Conservation (phyloP, 2,888 invertebrate species). For the Pachymerium ferrugineum region DNA sequence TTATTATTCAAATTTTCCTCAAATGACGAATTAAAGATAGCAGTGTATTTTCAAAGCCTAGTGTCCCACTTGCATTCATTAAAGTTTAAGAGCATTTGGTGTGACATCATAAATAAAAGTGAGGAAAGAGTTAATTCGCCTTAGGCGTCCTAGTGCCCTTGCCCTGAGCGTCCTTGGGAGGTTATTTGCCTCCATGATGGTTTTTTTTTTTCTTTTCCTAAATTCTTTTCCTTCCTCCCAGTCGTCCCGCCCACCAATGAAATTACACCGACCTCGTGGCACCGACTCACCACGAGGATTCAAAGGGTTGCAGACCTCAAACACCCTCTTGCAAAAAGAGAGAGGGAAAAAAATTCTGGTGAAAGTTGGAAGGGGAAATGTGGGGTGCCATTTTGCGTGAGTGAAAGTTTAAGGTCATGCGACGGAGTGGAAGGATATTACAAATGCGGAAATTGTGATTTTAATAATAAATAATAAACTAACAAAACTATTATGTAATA, state of each 20-base stretch:
- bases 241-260: slow-evolving; percentile 4
- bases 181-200: slow-evolving; percentile 4
- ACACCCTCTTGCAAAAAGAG: background rate
- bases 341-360: background rate
- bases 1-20: background rate
- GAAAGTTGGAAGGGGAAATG: background rate
- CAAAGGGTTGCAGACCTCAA: slow-evolving; percentile 13
- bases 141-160: background rate
- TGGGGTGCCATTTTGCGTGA: background rate
- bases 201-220: background rate
- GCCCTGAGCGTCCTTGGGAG: background rate
- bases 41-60: background rate
- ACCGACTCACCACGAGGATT: background rate
- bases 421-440: background rate
- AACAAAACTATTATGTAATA: no score
- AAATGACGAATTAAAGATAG: background rate
- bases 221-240: slow-evolving; percentile 8
- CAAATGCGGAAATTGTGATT: no score
- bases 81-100: background rate
- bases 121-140: slow-evolving; percentile 12
- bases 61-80: slow-evolving; percentile 1
- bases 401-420: slow-evolving; percentile 2
- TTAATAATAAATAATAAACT: no score
- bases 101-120: background rate
- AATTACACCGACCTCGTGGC: slow-evolving; percentile 13